Base-by-base conservation (phyloP, 2,888 invertebrate genomes). In the Diploptera punctata region DNA sequence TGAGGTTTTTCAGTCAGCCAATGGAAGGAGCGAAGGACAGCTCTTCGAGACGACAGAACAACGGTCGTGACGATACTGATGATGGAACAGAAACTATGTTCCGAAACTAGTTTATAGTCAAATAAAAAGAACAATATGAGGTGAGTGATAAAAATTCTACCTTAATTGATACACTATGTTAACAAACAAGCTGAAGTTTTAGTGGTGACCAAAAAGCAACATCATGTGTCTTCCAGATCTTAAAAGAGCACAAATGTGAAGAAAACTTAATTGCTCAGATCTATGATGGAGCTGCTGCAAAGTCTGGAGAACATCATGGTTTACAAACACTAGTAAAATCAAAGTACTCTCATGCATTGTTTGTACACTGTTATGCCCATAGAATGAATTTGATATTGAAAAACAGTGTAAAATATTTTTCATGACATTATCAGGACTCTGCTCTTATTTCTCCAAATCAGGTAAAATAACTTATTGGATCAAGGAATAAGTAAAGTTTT, bases 371-470 rank as follows among this genome's bases (percentile, higher is more conserved):
- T 49, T 49, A 47, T 29, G 5, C 67, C 18, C 49, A 26, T 24
- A 49, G 24, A 29, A 44, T 67, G 49, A 67, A 67, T 24, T 67
- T 67, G 19, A 31, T 67, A 3, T 47, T 67, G 16, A 67, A 49
- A 67, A 49, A 49, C n/a, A 57, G 16, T 69, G 69, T 38, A 38
- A 57, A 47, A 3, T 21, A 19, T 67, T 0, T 43, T 43, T 44
- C 52, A 52, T 19, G 33, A 33, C 54, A 29, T 29, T n/a, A n/a
- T n/a, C n/a, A n/a, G n/a, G n/a, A n/a, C n/a, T n/a, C n/a, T n/a
- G n/a, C n/a, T n/a, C n/a, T n/a, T n/a, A n/a, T n/a, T n/a, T n/a
- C n/a, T n/a, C n/a, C n/a, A n/a, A n/a, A n/a, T 57, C 4, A 29
- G 21, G 26, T 21, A 69, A 57, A n/a, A 26, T 19, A 1, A 33